Percentiles rank a stretch among this genome's conserved stretches.
These are phyloP conservation scores for Drosophila yakuba DNA, from an alignment of 1,140 invertebrate species.

Conservation along the genomic window DNA sequence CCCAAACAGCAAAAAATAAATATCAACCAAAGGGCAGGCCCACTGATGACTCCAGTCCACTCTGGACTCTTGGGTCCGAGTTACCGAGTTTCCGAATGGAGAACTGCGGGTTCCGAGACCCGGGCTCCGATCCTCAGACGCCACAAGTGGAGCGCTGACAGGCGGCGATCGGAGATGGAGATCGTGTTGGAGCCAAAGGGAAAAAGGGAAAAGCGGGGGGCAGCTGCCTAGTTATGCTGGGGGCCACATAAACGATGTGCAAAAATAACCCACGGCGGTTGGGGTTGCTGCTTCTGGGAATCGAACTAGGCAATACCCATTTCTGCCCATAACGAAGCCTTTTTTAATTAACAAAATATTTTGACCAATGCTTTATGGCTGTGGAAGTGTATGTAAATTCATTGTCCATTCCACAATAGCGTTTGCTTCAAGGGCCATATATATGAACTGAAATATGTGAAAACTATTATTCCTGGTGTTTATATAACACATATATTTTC, in stretches of 20 bases:
- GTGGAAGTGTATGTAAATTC: too few relatives aligned
- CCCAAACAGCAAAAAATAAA: conserved; percentile 59
- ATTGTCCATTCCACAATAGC: too few relatives aligned
- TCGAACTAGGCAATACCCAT: conserved; percentile 39
- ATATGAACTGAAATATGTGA: not conserved
- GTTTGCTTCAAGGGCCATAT: too few relatives aligned
- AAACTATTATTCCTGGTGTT: too few relatives aligned
- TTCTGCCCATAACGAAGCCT: too few relatives aligned
- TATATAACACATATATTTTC: too few relatives aligned
- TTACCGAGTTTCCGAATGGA: not conserved
- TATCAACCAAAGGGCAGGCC: conserved; percentile 64
- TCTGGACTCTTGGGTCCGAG: not conserved
- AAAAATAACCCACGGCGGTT: conserved; percentile 53
- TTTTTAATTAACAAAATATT: not conserved
- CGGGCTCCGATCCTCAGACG: conserved; percentile 44
- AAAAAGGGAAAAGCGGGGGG: conserved; percentile 7
- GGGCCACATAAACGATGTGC: conserved; percentile 65
- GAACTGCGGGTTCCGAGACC: not conserved
- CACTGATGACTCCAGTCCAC: conserved; percentile 44
- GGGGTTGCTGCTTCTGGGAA: not conserved
- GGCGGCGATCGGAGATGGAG: conserved; percentile 45
- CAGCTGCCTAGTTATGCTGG: conserved; percentile 65
- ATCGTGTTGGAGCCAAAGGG: conserved; percentile 17
- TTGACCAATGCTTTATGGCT: not conserved
- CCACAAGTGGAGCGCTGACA: conserved; percentile 70